Percentiles rank a stretch among this genome's conserved stretches.
Evolutionary conservation across 2,113 vertebrate genomes (phyloP).

Genomic region (Smithornis capensis): DNA sequence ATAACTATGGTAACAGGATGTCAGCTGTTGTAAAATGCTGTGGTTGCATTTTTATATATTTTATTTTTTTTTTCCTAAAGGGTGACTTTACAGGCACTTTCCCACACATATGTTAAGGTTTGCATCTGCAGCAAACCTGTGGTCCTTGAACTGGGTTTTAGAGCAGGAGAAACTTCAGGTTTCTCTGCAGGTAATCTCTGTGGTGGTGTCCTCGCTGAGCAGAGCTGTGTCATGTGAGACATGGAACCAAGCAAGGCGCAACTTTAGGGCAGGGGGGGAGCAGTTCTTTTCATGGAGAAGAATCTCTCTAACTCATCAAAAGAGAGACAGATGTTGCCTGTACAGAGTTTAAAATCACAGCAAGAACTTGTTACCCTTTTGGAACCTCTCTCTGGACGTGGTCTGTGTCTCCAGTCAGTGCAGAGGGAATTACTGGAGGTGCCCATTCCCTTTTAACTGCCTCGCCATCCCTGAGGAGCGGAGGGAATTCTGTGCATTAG

Average conservation of each 20-base stretch:
- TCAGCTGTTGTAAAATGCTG: background rate
- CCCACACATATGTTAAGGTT: background rate
- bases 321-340: background rate
- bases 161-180: background rate
- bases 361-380: constrained; percentile 33
- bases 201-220: background rate
- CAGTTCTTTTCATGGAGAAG: background rate
- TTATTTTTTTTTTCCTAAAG: background rate
- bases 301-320: background rate
- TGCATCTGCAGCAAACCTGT: background rate
- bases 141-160: background rate
- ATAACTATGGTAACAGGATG: background rate
- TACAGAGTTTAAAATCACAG: constrained; percentile 31
- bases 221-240: background rate
- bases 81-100: background rate
- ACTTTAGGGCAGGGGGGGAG: background rate
- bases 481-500: background rate
- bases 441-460: background rate
- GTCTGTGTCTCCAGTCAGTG: background rate
- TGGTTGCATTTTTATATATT: background rate
- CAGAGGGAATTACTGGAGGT: background rate
- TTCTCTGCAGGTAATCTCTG: background rate
- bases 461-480: background rate
- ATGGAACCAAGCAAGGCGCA: background rate
- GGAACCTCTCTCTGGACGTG: background rate